Evolutionary conservation across 2,888 invertebrate species (phyloP).

Genomic region (Sesamia inferens): DNA sequence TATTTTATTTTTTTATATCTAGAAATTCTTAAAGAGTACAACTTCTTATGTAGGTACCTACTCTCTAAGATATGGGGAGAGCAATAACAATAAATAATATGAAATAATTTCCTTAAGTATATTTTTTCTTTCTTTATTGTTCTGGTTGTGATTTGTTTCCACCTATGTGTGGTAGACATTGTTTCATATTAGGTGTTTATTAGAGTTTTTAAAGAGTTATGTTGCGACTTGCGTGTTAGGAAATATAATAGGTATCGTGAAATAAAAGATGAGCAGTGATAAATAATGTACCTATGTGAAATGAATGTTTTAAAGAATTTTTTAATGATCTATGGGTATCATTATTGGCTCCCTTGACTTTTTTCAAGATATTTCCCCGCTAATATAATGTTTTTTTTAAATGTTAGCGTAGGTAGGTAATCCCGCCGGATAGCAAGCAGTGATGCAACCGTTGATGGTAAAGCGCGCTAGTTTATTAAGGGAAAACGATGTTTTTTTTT

Average conservation of each 20-base stretch:
- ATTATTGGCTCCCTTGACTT: no score
- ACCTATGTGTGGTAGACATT: background rate
- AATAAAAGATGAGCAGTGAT: no score
- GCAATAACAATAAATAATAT: background rate
- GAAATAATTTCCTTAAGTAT: background rate
- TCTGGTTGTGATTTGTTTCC: constrained; percentile 8
- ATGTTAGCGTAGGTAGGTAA: no score
- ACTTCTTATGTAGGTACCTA: background rate
- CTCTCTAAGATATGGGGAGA: no score
- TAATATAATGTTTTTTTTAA: no score
- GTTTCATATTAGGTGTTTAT: constrained; percentile 16
- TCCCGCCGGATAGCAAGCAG: no score
- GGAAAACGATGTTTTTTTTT: background rate
- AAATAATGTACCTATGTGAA: background rate
- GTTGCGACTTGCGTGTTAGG: background rate
- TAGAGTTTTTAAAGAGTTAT: background rate
- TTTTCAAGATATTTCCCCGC: no score
- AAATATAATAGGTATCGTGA: no score
- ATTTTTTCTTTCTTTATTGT: constrained; percentile 4
- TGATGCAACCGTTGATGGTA: no score
- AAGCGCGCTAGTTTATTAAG: no score
- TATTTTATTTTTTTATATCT: background rate
- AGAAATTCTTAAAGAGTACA: background rate
- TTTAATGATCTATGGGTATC: no score
- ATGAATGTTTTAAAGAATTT: background rate